These are phyloP conservation scores for Dinomys branickii DNA, from an alignment of 2,113 vertebrate species.

Conservation along the genomic window DNA sequence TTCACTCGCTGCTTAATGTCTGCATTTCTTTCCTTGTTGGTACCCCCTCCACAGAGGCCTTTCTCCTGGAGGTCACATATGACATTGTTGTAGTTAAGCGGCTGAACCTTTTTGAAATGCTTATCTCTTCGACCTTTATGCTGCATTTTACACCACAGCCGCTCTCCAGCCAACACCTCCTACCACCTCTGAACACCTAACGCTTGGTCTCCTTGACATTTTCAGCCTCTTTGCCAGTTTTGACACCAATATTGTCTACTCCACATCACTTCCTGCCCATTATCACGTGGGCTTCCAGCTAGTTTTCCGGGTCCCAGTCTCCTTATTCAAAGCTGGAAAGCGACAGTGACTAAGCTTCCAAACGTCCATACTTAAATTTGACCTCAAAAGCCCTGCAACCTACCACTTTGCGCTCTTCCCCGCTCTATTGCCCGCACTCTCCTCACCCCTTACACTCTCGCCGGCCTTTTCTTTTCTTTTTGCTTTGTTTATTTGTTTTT, in stretches of 20 bases:
- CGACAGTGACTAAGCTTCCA: slow-evolving; percentile 51
- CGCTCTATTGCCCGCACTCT: slow-evolving; percentile 13
- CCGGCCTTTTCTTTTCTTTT: neutral
- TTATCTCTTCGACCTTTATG: slow-evolving; percentile 40
- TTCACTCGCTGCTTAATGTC: neutral
- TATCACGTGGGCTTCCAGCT: slow-evolving; percentile 39
- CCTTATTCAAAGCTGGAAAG: slow-evolving; percentile 48
- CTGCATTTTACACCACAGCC: neutral
- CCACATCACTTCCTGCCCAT: neutral
- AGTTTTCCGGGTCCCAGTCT: neutral
- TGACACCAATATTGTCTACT: neutral
- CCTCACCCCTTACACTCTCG: neutral
- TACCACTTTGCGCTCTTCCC: neutral
- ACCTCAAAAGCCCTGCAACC: slow-evolving; percentile 18
- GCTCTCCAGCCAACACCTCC: neutral
- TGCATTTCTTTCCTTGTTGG: neutral
- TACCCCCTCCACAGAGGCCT: neutral
- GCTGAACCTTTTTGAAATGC: slow-evolving; percentile 7
- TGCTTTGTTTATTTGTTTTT: too few relatives aligned
- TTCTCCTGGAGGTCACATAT: neutral
- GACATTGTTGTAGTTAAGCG: slow-evolving; percentile 28
- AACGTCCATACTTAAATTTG: slow-evolving; percentile 15
- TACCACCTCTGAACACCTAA: neutral
- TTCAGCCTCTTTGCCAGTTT: slow-evolving; percentile 47
- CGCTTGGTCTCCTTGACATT: slow-evolving; percentile 54